Evolutionary conservation across 2,797 vertebrate genomes (phyloP).

Genomic region (Trematomus bernacchii): DNA sequence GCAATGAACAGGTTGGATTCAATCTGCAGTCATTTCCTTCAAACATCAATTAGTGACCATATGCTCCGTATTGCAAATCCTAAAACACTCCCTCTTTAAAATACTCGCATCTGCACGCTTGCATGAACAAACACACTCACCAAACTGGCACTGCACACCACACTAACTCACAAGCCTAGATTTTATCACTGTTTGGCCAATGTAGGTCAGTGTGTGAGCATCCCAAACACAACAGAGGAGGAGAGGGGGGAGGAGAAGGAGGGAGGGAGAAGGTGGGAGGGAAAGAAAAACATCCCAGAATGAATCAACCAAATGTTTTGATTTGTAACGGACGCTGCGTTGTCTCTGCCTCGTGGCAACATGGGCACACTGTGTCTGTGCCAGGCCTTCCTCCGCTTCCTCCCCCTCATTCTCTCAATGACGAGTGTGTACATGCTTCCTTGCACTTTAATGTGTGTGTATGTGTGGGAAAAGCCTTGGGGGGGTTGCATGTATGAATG

Average conservation of each 20-base stretch:
- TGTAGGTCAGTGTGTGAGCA: conserved; percentile 73
- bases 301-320: conserved; percentile 71
- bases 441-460: conserved; percentile 4
- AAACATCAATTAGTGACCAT: neutral
- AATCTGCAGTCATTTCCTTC: neutral
- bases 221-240: conserved; percentile 8
- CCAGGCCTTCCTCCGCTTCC: conserved; percentile 35
- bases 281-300: conserved; percentile 42
- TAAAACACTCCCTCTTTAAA: neutral
- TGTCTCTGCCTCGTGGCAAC: conserved; percentile 56
- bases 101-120: neutral
- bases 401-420: conserved; percentile 47
- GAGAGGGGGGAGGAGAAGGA: neutral
- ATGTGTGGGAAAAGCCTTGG: conserved; percentile 28
- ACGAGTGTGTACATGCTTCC: conserved; percentile 19
- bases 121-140: conserved; percentile 9
- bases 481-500: conserved; percentile 41
- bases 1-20: neutral
- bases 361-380: conserved; percentile 24
- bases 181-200: conserved; percentile 30
- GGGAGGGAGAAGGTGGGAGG: neutral
- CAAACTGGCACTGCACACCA: neutral
- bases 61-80: neutral
- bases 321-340: conserved; percentile 61
- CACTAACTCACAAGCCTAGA: neutral